Base-by-base conservation (phyloP, 1,140 invertebrate species). In the Mya arenaria region DNA sequence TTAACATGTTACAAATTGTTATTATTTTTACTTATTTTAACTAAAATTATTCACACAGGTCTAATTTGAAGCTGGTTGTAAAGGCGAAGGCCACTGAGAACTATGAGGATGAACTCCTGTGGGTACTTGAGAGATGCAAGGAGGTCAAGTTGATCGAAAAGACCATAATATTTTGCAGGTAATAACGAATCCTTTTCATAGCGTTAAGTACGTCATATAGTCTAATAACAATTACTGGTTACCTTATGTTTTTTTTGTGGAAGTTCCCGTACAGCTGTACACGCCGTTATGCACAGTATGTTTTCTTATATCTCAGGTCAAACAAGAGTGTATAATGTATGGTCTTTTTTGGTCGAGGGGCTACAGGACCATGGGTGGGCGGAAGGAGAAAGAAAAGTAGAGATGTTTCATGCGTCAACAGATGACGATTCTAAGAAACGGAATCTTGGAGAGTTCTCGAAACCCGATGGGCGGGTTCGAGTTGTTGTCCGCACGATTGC, bases 161-260 rank as follows among this genome's bases (percentile, higher is more conserved):
- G 23, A 37, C 25, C 2, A n/a, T 66, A 4, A 66, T 66, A 36
- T 66, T 66, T 41, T 66, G 63, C 63, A 66, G 63, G 63, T 66
- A 66, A 3, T 30, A 10, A n/a, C n/a, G n/a, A n/a, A n/a, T n/a
- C n/a, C n/a, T n/a, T n/a, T n/a, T n/a, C n/a, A n/a, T n/a, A n/a
- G n/a, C n/a, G n/a, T n/a, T n/a, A n/a, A n/a, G n/a, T n/a, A n/a
- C n/a, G n/a, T n/a, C n/a, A n/a, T n/a, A n/a, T n/a, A n/a, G n/a
- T n/a, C n/a, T n/a, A n/a, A n/a, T n/a, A n/a, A n/a, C n/a, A n/a
- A n/a, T n/a, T n/a, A n/a, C n/a, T n/a, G n/a, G n/a, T n/a, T n/a
- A n/a, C n/a, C n/a, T n/a, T n/a, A n/a, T n/a, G n/a, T n/a, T n/a
- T n/a, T n/a, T n/a, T n/a, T n/a, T n/a, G n/a, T n/a, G n/a, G n/a